phyloP scores from a whole-genome alignment of 2,113 vertebrate species.

The Charadrius vociferus region DNA sequence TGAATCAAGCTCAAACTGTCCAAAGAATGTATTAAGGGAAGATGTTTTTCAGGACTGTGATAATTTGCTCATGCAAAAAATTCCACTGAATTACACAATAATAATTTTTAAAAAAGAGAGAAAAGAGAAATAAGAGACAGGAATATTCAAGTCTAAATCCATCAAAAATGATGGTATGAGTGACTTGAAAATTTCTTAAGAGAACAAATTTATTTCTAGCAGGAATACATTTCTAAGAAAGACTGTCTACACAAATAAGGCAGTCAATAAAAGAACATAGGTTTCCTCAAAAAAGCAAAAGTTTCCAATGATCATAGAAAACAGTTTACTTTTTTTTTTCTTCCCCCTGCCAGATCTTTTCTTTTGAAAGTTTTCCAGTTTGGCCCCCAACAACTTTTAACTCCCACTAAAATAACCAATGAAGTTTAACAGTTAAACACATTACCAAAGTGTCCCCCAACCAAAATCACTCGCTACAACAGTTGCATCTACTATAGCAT shows the following conservation, averaged over 20 bases:
- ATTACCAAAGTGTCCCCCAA: background rate
- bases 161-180: background rate
- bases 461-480: background rate
- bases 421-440: background rate
- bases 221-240: background rate
- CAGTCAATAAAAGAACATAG: background rate
- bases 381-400: background rate
- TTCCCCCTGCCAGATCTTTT: background rate
- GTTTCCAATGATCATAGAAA: background rate
- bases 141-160: background rate
- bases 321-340: background rate
- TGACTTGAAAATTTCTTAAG: background rate
- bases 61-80: background rate
- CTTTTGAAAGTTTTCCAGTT: background rate
- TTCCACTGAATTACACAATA: background rate
- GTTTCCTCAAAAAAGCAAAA: background rate
- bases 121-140: accelerated
- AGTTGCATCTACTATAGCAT: background rate
- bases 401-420: background rate
- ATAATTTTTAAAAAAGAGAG: background rate
- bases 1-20: background rate
- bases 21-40: background rate
- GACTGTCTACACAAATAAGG: background rate
- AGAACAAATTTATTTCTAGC: background rate
- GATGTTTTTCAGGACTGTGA: background rate